phyloP scores from a whole-genome alignment of 2,797 vertebrate species.

The Acipenser transmontanus region DNA sequence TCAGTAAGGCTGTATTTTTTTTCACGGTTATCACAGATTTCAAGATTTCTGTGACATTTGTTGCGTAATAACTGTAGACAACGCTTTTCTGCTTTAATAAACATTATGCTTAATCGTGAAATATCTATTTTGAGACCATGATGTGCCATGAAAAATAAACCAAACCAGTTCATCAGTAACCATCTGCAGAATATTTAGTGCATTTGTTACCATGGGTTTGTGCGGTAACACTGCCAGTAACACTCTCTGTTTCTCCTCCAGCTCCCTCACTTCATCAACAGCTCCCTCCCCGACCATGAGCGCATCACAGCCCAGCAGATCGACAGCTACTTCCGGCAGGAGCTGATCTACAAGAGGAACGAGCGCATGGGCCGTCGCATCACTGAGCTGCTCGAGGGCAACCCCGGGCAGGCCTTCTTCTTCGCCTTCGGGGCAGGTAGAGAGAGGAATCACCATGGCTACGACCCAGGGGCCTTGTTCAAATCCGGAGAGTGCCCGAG shows the following conservation, averaged over 20 bases:
- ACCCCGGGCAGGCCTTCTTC: slow-evolving; percentile 84
- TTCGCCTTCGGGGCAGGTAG: slow-evolving; percentile 96
- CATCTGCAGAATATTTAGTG: neutral
- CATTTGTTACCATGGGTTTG: neutral
- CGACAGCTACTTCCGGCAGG: slow-evolving; percentile 94
- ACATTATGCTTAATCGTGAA: too few relatives aligned
- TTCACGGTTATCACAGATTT: too few relatives aligned
- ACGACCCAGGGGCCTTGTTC: too few relatives aligned
- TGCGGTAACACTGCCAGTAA: neutral
- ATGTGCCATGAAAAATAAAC: neutral
- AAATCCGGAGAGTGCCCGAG: too few relatives aligned
- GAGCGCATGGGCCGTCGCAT: slow-evolving; percentile 91
- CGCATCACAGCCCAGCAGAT: slow-evolving; percentile 88
- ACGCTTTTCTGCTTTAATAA: too few relatives aligned
- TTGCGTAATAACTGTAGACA: too few relatives aligned
- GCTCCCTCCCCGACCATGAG: slow-evolving; percentile 83
- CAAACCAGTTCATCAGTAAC: neutral
- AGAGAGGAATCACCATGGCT: neutral
- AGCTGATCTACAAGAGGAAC: slow-evolving; percentile 97
- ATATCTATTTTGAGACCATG: too few relatives aligned
- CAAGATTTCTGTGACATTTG: too few relatives aligned
- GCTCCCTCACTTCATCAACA: slow-evolving; percentile 95
- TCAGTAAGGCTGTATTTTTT: too few relatives aligned
- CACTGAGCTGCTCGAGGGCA: slow-evolving; percentile 77
- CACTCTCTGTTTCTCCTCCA: slow-evolving; percentile 44